Conservation (phyloP, 2,113 vertebrate species). For the Oenanthe melanoleuca region DNA sequence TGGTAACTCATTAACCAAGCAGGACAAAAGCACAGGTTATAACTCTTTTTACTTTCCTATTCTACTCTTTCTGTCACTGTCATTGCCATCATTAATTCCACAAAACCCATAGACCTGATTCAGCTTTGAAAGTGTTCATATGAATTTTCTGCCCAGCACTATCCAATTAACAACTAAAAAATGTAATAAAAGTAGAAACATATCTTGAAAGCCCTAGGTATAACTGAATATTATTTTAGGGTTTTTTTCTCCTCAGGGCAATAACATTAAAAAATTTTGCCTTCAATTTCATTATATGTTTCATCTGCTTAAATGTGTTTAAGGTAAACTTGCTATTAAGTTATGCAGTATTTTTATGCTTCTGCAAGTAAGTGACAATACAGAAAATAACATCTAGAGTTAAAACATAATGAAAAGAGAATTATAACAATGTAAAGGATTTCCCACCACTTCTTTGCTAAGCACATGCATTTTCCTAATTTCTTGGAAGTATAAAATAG, state of each 20-base stretch:
- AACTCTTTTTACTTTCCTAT: background rate
- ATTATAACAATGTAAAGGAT: background rate
- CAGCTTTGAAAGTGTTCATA: background rate
- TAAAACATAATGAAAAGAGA: background rate
- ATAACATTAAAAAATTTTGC: background rate
- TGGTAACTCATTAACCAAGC: background rate
- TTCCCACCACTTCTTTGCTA: background rate
- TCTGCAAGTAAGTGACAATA: background rate
- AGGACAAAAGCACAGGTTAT: background rate
- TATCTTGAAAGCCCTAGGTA: background rate
- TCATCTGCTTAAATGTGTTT: background rate
- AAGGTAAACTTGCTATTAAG: background rate
- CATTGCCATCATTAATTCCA: background rate
- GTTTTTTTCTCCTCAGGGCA: background rate
- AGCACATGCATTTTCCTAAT: background rate
- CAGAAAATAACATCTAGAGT: background rate
- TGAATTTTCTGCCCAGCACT: background rate
- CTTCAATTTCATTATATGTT: background rate
- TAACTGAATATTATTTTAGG: background rate
- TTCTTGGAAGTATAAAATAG: background rate
- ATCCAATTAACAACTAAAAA: background rate
- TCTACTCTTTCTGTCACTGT: background rate
- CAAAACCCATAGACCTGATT: background rate
- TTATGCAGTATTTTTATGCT: background rate
- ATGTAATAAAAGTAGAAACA: background rate